Conservation (phyloP, 2,113 vertebrate species). For the Haemorhous mexicanus region DNA sequence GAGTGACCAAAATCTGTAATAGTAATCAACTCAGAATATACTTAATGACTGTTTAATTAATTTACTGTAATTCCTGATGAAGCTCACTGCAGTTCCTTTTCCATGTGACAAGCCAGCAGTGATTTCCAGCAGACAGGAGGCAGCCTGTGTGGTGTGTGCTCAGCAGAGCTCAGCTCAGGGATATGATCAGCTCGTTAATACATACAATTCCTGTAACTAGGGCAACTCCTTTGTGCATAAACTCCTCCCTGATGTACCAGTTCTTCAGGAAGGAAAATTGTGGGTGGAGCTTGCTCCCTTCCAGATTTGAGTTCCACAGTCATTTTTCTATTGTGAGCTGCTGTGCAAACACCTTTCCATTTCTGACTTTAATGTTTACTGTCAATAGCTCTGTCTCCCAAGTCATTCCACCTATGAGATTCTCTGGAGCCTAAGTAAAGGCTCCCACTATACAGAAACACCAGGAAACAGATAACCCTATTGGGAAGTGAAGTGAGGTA, state of each 20-base stretch:
- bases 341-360: not conserved
- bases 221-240: not conserved
- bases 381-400: not conserved
- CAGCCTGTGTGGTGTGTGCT: not conserved
- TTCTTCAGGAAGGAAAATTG: not conserved
- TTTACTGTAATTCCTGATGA: slow-evolving; percentile 25
- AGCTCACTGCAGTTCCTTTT: not conserved
- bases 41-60: slow-evolving; percentile 44
- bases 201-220: accelerated
- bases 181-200: not conserved
- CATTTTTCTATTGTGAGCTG: accelerated
- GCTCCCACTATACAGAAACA: not conserved
- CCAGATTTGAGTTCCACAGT: not conserved
- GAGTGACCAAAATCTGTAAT: slow-evolving; percentile 4
- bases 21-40: not conserved
- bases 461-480: not conserved
- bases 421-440: not conserved
- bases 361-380: not conserved
- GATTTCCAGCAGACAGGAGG: not conserved
- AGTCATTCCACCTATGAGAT: not conserved
- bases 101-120: not conserved
- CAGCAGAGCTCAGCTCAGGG: not conserved
- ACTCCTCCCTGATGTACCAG: not conserved
- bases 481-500: not conserved
- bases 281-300: not conserved